Conservation (phyloP, 2,797 vertebrate genomes). For the Anabacerthia variegaticeps region DNA sequence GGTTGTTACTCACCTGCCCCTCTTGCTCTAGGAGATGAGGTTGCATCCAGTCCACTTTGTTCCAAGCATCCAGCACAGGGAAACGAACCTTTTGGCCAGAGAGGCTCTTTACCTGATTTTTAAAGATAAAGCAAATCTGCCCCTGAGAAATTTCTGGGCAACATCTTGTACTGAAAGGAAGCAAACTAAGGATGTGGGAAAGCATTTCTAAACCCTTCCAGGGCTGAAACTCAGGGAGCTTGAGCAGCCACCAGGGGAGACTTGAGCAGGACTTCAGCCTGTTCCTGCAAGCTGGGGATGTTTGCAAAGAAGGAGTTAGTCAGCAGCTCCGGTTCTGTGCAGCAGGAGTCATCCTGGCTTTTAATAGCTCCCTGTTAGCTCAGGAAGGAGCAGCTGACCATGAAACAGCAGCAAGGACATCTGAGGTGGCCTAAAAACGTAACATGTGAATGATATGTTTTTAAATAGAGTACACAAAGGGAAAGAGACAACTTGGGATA, state of each 20-base stretch:
- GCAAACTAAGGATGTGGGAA: not conserved
- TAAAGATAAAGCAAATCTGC: not conserved
- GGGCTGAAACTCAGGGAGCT: not conserved
- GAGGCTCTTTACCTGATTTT: not conserved
- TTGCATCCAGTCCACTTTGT: not conserved
- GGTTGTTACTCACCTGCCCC: not conserved
- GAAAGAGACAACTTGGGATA: not conserved
- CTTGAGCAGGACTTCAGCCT: not conserved
- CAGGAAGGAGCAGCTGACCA: conserved; percentile 35
- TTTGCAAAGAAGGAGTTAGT: not conserved
- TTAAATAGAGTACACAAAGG: not conserved
- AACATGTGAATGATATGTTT: not conserved
- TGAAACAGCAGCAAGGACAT: conserved; percentile 37
- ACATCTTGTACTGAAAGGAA: not conserved
- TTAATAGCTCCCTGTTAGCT: conserved; percentile 2
- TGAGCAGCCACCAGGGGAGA: not conserved
- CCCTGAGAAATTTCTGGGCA: not conserved
- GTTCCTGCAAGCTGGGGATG: not conserved
- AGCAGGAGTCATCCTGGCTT: not conserved
- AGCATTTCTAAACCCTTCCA: not conserved
- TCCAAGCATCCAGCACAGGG: not conserved
- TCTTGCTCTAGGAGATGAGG: not conserved
- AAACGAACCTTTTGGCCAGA: not conserved
- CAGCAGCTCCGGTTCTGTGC: not conserved
- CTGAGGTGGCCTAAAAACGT: conserved; percentile 7